phyloP scores from a whole-genome alignment of 2,113 vertebrate genomes.

The Nesogale talazaci region DNA sequence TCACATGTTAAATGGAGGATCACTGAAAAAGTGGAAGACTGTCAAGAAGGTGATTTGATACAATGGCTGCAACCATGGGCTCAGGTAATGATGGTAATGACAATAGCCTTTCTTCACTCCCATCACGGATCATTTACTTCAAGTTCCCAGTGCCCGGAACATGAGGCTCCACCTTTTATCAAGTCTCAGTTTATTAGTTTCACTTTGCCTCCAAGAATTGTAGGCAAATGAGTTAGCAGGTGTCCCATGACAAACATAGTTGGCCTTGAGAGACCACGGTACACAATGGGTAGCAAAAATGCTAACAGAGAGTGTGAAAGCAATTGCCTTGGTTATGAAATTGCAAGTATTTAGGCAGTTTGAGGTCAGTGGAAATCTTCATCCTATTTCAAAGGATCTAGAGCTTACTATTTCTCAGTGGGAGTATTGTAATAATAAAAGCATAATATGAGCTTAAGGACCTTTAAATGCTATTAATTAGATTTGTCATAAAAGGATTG shows the following conservation, averaged over 20 bases:
- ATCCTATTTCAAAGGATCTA: constrained; percentile 34
- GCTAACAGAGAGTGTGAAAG: constrained; percentile 33
- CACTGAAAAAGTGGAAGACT: too few relatives aligned
- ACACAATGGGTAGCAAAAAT: neutral
- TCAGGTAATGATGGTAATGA: too few relatives aligned
- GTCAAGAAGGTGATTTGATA: too few relatives aligned
- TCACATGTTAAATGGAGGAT: too few relatives aligned
- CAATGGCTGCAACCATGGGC: too few relatives aligned
- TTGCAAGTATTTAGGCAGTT: constrained; percentile 2
- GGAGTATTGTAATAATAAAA: constrained; percentile 15
- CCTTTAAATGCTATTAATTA: constrained; percentile 43
- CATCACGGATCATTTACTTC: neutral
- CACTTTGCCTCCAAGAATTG: neutral
- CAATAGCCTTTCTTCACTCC: neutral
- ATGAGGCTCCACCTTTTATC: accelerated
- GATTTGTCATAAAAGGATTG: constrained; percentile 31
- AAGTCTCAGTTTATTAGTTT: neutral
- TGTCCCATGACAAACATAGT: neutral
- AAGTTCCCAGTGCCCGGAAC: neutral
- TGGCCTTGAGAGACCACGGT: neutral
- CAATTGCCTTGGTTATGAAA: constrained; percentile 40
- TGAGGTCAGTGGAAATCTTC: constrained; percentile 37
- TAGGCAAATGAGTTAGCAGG: neutral
- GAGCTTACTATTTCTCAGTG: constrained; percentile 11
- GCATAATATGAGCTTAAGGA: neutral